Conservation (phyloP, 1,140 invertebrate genomes). For the Steinernema feltiae region DNA sequence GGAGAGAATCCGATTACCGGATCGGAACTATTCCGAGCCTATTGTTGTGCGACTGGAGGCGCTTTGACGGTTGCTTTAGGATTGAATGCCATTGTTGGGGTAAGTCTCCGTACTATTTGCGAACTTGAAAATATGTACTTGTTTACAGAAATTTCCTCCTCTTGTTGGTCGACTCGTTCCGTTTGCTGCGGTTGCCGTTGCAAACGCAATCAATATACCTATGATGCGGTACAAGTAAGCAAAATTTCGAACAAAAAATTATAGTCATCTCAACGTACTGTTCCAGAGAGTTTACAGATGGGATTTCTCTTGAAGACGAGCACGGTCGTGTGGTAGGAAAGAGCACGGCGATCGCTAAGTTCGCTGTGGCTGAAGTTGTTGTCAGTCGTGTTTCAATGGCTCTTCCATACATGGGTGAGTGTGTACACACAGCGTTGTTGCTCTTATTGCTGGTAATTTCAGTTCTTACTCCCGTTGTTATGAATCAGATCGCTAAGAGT, state of each 20-base stretch:
- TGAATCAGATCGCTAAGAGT: conserved; percentile 42
- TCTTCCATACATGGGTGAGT: conserved; percentile 76
- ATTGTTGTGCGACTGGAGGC: conserved; percentile 79
- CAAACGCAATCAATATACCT: conserved; percentile 86
- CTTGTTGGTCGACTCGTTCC: conserved; percentile 67
- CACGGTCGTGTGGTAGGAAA: conserved; percentile 59
- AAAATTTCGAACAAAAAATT: background rate
- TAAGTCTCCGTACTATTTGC: conserved; percentile 59
- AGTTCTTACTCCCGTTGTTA: conserved; percentile 43
- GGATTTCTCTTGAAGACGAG: conserved; percentile 60
- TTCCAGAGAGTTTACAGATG: conserved; percentile 59
- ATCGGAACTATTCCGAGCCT: conserved; percentile 75
- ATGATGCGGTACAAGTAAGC: conserved; percentile 69
- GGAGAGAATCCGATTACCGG: conserved; percentile 66
- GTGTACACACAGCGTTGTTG: background rate
- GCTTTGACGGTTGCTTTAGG: conserved; percentile 81
- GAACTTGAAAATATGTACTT: background rate
- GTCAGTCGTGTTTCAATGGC: conserved; percentile 82
- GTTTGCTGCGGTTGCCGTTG: conserved; percentile 77
- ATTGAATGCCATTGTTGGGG: conserved; percentile 67
- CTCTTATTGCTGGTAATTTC: conserved; percentile 14
- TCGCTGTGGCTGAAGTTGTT: conserved; percentile 77
- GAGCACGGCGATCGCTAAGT: conserved; percentile 69
- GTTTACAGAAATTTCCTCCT: conserved; percentile 41
- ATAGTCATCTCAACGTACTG: background rate